A percentile compares a stretch with the other conserved stretches of the same genome.
Conservation (phyloP, 2,113 vertebrate species). For the Lipotes vexillifer region DNA sequence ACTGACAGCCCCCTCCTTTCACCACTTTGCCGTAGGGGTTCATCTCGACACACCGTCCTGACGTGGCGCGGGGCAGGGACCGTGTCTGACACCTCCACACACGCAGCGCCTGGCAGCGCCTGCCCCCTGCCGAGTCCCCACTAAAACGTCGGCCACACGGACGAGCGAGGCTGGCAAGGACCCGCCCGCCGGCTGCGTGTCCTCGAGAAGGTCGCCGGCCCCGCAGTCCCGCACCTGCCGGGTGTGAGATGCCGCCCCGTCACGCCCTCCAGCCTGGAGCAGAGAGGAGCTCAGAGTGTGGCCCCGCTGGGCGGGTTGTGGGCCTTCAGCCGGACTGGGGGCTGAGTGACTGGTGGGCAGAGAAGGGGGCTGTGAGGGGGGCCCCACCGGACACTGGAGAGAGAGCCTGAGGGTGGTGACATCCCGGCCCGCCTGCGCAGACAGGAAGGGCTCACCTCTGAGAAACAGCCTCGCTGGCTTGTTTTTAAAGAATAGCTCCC, state of each 20-base stretch:
- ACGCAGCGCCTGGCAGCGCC: background rate
- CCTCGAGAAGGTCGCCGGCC: background rate
- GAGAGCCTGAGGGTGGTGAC: fast-evolving
- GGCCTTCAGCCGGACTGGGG: background rate
- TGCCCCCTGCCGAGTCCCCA: background rate
- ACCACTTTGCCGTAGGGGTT: background rate
- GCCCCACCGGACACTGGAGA: background rate
- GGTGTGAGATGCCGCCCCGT: too few relatives aligned
- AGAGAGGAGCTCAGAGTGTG: too few relatives aligned
- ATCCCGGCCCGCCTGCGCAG: fast-evolving
- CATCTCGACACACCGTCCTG: background rate
- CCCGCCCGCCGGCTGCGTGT: background rate
- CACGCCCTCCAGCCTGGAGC: background rate
- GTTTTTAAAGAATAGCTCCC: background rate
- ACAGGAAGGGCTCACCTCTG: background rate
- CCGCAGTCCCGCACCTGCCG: background rate
- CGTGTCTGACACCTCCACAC: too few relatives aligned
- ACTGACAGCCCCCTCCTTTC: too few relatives aligned
- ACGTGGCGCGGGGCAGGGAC: background rate
- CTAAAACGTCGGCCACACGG: fast-evolving
- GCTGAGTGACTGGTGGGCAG: background rate
- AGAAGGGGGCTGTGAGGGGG: background rate
- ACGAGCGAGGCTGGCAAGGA: background rate
- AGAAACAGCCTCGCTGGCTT: background rate
- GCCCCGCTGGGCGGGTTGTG: background rate